Evolutionary conservation across 1,140 invertebrate species (phyloP).

Genomic region (Polypedilum vanderplanki): DNA sequence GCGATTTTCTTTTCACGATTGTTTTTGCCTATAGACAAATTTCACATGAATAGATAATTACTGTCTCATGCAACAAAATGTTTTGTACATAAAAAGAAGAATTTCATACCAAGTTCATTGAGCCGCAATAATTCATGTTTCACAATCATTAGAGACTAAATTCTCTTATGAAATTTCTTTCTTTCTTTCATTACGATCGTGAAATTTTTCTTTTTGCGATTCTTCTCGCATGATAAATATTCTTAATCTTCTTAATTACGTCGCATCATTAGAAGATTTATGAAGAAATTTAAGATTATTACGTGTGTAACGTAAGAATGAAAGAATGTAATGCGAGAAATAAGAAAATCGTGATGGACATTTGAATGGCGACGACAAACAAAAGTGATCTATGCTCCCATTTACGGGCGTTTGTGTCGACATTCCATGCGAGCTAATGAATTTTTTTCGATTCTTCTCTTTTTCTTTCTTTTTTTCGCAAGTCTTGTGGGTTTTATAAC

Average conservation of each 20-base stretch:
- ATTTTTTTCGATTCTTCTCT: not conserved
- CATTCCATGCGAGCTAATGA: conserved; percentile 10
- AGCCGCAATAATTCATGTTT: conserved; percentile 8
- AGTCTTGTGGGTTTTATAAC: not conserved
- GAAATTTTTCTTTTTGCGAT: not conserved
- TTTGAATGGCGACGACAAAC: not conserved
- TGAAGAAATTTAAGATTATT: not conserved
- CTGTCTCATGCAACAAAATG: not conserved
- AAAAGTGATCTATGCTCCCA: conserved; percentile 4
- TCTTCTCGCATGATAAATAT: not conserved
- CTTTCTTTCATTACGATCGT: not conserved
- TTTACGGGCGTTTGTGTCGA: not conserved
- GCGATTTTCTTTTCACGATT: too few species aligned
- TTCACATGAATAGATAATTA: not conserved
- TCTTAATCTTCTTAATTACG: conserved; percentile 18
- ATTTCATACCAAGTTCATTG: not conserved
- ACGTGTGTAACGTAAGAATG: not conserved
- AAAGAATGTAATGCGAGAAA: not conserved
- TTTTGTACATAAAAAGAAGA: not conserved
- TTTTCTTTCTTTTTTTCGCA: too few species aligned
- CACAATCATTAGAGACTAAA: not conserved
- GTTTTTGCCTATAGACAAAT: not conserved
- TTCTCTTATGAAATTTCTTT: not conserved
- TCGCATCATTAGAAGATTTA: not conserved
- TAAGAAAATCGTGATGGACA: not conserved